A percentile compares a stretch with the other conserved stretches of the same genome.
phyloP scores from a whole-genome alignment of 2,888 invertebrate species.

The Pollenia labialis region DNA sequence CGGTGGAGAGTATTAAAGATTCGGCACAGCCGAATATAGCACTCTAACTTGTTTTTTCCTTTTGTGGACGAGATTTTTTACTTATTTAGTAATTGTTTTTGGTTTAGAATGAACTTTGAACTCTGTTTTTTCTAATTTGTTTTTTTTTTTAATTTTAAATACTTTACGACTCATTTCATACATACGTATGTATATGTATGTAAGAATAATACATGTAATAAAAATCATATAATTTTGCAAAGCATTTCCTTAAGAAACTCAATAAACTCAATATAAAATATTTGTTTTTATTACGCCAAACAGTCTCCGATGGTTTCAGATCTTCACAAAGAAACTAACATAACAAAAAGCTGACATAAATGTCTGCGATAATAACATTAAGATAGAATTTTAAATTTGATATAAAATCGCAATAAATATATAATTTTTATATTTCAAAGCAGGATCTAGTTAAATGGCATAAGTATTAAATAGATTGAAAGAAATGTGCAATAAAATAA shows the following conservation, averaged over 20 bases:
- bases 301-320: slow-evolving; percentile 37
- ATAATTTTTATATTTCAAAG: slow-evolving; percentile 50
- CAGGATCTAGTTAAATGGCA: slow-evolving; percentile 57
- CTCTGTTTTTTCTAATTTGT: slow-evolving; percentile 3
- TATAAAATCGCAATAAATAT: slow-evolving; percentile 57
- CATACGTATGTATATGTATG: too few species aligned
- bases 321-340: slow-evolving; percentile 12
- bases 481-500: slow-evolving; percentile 45
- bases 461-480: slow-evolving; percentile 35
- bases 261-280: slow-evolving; percentile 35
- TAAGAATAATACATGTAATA: too few species aligned
- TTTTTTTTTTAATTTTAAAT: too few species aligned
- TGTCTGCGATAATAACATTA: slow-evolving; percentile 58
- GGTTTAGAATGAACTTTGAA: too few species aligned
- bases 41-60: too few species aligned
- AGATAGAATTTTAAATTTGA: slow-evolving; percentile 53
- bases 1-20: too few species aligned
- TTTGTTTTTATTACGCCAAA: slow-evolving; percentile 7
- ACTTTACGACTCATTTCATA: neutral
- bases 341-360: slow-evolving; percentile 52
- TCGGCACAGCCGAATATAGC: too few species aligned
- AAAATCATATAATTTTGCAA: neutral
- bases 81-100: too few species aligned
- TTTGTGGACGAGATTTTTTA: too few species aligned
- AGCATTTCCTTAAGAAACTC: neutral